Evolutionary conservation across 2,888 invertebrate species (phyloP).

Genomic region (Alcis repandata): DNA sequence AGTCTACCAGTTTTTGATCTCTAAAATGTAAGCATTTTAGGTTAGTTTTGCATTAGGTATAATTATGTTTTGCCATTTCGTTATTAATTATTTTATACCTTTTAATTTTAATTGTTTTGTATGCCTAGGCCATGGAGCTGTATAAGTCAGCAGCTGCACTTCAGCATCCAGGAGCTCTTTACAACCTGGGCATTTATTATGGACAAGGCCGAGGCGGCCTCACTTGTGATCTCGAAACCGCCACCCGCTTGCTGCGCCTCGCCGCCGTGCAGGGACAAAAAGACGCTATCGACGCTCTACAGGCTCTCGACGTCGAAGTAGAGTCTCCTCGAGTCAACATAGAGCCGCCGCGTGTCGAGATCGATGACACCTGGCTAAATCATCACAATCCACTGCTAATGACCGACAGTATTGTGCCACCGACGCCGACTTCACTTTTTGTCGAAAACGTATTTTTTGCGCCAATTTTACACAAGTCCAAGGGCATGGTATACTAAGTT

Average conservation of each 20-base stretch:
- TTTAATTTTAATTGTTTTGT: slow-evolving; percentile 11
- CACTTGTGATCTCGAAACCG: slow-evolving; percentile 77
- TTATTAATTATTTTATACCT: not conserved
- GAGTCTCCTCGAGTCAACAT: slow-evolving; percentile 54
- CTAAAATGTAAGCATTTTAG: no score
- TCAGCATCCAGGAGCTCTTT: slow-evolving; percentile 89
- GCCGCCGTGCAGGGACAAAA: slow-evolving; percentile 87
- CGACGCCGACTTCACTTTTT: slow-evolving; percentile 68
- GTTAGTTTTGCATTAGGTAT: no score
- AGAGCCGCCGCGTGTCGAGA: slow-evolving; percentile 53
- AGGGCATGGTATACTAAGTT: slow-evolving; percentile 59
- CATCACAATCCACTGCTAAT: slow-evolving; percentile 53
- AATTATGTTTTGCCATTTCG: no score
- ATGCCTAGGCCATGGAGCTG: slow-evolving; percentile 87
- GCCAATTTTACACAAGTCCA: slow-evolving; percentile 54
- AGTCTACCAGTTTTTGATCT: no score
- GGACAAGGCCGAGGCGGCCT: slow-evolving; percentile 89
- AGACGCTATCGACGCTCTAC: slow-evolving; percentile 85
- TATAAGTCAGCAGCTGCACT: slow-evolving; percentile 88
- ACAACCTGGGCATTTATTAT: slow-evolving; percentile 90
- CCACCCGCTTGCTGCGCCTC: slow-evolving; percentile 81
- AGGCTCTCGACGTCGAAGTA: slow-evolving; percentile 62
- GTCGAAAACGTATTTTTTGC: slow-evolving; percentile 68
- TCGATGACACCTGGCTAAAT: slow-evolving; percentile 60
- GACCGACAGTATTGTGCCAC: slow-evolving; percentile 63